Percentiles rank a stretch among this genome's conserved stretches.
Conservation (phyloP, 1,140 invertebrate species). For the Cydia amplana region DNA sequence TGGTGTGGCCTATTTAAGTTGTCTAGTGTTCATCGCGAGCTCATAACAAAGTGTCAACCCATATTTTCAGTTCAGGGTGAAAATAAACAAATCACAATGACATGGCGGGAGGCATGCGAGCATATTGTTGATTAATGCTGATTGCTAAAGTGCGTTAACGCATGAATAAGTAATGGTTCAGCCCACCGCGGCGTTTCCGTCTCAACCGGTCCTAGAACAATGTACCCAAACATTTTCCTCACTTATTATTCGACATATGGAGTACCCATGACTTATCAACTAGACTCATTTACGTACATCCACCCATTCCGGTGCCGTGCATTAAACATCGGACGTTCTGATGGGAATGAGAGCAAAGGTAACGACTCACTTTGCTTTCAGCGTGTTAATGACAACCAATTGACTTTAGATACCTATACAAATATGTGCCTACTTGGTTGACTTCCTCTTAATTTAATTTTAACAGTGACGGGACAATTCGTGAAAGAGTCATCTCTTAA, state of each 20-base stretch:
- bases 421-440: not conserved
- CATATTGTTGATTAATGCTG: slow-evolving; percentile 76
- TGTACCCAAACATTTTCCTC: slow-evolving; percentile 69
- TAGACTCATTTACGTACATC: slow-evolving; percentile 31
- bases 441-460: not conserved
- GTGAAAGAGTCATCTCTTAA: too few species aligned
- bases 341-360: not conserved
- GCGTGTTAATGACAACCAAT: slow-evolving; percentile 1
- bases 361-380: slow-evolving; percentile 4
- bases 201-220: slow-evolving; percentile 73
- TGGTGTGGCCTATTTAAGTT: slow-evolving; percentile 30
- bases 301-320: slow-evolving; percentile 27
- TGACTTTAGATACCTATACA: not conserved
- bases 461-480: not conserved
- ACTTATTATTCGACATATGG: slow-evolving; percentile 55
- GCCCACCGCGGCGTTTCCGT: slow-evolving; percentile 66
- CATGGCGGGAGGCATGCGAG: slow-evolving; percentile 57
- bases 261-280: slow-evolving; percentile 46
- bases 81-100: slow-evolving; percentile 72
- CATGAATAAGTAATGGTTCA: slow-evolving; percentile 75
- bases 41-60: slow-evolving; percentile 58
- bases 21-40: slow-evolving; percentile 43
- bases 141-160: slow-evolving; percentile 75
- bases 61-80: slow-evolving; percentile 69
- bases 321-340: slow-evolving; percentile 10